Conservation (phyloP, 37 sponge, comb jelly and placozoan species). For the Geodia barretti region DNA sequence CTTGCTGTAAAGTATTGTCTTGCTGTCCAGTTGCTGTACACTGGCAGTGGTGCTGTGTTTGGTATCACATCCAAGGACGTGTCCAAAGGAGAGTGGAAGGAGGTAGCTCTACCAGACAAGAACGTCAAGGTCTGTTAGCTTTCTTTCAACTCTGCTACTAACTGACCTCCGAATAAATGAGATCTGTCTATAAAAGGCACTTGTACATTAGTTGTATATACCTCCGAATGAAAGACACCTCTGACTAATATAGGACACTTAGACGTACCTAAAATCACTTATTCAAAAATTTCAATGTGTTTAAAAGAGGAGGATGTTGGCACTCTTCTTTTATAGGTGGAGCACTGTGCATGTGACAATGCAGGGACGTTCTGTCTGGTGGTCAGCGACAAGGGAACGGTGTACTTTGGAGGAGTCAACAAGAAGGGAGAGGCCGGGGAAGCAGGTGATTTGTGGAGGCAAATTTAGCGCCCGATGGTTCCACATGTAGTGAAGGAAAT, state of each 20-base stretch:
- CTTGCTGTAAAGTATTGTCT: not conserved
- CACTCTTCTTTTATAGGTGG: no score
- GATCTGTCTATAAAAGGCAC: no score
- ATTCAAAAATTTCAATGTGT: no score
- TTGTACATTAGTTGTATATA: no score
- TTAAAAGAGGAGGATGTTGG: no score
- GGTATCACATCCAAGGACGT: constrained; percentile 53
- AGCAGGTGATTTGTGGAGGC: constrained; percentile 64
- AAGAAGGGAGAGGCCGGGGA: constrained; percentile 81
- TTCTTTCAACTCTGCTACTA: no score
- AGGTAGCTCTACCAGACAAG: constrained; percentile 65
- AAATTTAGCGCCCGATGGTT: no score
- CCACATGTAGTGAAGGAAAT: no score
- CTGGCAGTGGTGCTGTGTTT: constrained; percentile 67
- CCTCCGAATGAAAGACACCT: no score
- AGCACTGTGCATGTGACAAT: constrained; percentile 54
- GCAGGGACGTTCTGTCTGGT: constrained; percentile 55
- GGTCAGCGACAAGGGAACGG: constrained; percentile 72
- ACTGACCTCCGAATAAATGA: no score
- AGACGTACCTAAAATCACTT: no score
- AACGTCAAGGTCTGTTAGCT: constrained; percentile 31
- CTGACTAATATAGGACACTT: no score
- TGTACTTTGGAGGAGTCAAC: constrained; percentile 77
- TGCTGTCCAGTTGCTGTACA: constrained; percentile 56
- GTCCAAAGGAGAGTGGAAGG: constrained; percentile 63